Conservation (phyloP, 2,113 vertebrate species). For the Tragulus kanchil region DNA sequence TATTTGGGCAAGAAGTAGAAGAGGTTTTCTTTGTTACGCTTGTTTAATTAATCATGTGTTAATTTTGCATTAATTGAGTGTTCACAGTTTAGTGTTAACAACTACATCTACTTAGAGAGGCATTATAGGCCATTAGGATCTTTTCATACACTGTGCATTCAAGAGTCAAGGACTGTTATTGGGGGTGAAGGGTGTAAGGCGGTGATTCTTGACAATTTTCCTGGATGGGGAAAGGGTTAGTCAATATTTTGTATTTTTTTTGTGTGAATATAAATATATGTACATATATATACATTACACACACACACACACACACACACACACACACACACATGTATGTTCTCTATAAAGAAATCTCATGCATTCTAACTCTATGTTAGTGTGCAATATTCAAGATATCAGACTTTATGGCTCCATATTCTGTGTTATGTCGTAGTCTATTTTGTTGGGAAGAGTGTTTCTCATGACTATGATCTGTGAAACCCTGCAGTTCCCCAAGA, state of each 20-base stretch:
- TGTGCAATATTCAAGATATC: neutral
- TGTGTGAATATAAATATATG: neutral
- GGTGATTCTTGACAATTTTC: neutral
- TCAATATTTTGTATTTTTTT: neutral
- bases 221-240: neutral
- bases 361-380: neutral
- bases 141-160: neutral
- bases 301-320: no score
- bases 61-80: conserved; percentile 52
- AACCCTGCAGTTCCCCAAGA: neutral
- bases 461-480: neutral
- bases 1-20: conserved; percentile 24
- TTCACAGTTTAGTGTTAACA: conserved; percentile 51
- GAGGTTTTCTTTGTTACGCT: neutral
- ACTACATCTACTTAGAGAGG: conserved; percentile 39
- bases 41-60: conserved; percentile 66
- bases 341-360: neutral
- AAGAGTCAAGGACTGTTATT: neutral
- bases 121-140: neutral
- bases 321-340: no score
- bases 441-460: neutral
- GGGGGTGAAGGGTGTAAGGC: neutral
- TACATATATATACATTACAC: neutral
- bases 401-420: neutral
- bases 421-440: neutral